Evolutionary conservation across 2,797 vertebrate species (phyloP), one percentile per base, ranked within the genome.

Genomic region (Sebastes taczanowskii): DNA sequence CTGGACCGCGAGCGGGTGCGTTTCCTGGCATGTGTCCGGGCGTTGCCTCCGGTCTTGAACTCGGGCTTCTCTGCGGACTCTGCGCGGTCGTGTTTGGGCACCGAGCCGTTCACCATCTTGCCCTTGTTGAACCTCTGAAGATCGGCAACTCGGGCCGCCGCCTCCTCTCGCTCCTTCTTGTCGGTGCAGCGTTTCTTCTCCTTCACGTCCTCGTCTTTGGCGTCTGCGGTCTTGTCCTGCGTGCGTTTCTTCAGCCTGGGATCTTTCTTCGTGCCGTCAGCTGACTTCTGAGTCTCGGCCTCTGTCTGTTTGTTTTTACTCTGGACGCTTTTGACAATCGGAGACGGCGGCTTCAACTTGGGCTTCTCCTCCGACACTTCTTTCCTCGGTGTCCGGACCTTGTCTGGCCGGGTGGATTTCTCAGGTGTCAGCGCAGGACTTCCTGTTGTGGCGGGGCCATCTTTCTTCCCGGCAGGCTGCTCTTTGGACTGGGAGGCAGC

Each of bases 1-100:
- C 97, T 95, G 0, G 98, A 98, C 1, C 97, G 94, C 1, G 98
- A 99, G 29, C 97, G 95, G 2, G 98, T 97, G 16, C 98, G 95
- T 86, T 99, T 98, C 46, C 98, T 95, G 67, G 91, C 93, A 38
- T 97, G 97, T 0, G 96, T 96, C 70, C 97, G 96, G 49, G 91
- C 93, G 2, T 93, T 93, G 30, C 93, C 91, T 0, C 96, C 97
- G 1, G 93, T 86, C 91, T 98, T 98, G 82, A 94, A 94, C 34
- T 95, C 91, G 1, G 63, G 89, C 76, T 97, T 98, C 46, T 98
- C 97, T 0, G 87, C 70, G 7, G 96, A 92, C 29, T 97, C 97
- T 11, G 74, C 66, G 0, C 65, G 60, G 7, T 98, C 97, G n/a
- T 95, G 97, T 89, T 98, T 98, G 86, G 93, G 91, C 29, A 97